Evolutionary conservation across 2,888 invertebrate species (phyloP), one percentile per base, ranked within the genome.

Genomic region (Clivina fossor): DNA sequence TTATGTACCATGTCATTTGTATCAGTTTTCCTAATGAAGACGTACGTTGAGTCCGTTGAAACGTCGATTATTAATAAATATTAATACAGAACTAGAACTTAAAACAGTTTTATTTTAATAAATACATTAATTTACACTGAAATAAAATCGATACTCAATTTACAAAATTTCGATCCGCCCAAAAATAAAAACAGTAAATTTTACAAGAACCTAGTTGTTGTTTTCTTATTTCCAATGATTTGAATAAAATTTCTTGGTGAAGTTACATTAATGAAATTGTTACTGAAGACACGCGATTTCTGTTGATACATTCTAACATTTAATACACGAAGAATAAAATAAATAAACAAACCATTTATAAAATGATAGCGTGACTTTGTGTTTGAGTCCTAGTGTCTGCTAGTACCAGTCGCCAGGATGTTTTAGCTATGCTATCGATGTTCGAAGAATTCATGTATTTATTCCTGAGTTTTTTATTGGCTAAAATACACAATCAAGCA

Each of bases 231-330:
- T 8, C 18, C 15, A 35, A 37, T 48, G 26, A 48, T 48, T 48
- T 48, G 24, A 48, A 48, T 48, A 37, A 48, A 48, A 48, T 48
- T 16, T 18, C 44, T 28, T 16, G 30, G 30, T 46, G 18, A n/a
- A n/a, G n/a, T n/a, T 48, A 28, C 49, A 49, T 49, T 49, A 49
- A 49, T 49, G 40, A 49, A 49, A 49, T 49, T 49, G 49, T 49
- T 49, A 30, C 40, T 38, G 40, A 49, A 49, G 26, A 38, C 49
- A 49, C 49, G 40, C 49, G 35, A 13, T 35, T 35, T n/a, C 15
- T 35, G 35, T 35, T 4, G 38, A 49, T 37, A 19, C 38, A 49
- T 49, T 49, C 24, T n/a, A 49, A 30, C 49, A 11, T n/a, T 40
- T 38, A 38, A 49, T 49, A 37, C 26, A 38, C 5, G 49, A 38